Evolutionary conservation across 2,797 vertebrate genomes (phyloP).

Genomic region (Argentina silus): DNA sequence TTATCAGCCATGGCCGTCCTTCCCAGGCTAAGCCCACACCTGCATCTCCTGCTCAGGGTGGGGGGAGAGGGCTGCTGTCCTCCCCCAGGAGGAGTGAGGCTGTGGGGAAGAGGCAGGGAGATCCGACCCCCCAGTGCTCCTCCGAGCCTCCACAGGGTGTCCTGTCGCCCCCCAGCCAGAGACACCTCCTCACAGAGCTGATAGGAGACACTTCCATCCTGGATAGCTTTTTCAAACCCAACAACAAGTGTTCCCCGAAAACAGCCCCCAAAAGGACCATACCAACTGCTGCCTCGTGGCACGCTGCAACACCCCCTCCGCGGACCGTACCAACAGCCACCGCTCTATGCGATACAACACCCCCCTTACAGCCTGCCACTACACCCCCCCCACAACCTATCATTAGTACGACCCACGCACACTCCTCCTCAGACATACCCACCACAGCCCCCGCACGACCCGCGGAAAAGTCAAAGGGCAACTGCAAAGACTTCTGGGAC

Average conservation of each 20-base stretch:
- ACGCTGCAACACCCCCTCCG: not conserved
- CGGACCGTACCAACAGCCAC: not conserved
- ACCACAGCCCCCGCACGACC: conserved; percentile 3
- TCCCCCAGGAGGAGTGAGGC: conserved; percentile 24
- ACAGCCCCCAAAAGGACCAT: not conserved
- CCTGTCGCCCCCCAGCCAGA: conserved; percentile 43
- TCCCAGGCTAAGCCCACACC: conserved; percentile 48
- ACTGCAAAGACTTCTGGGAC: conserved; percentile 93
- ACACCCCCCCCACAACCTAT: not conserved
- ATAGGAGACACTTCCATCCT: conserved; percentile 95
- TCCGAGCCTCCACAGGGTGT: not conserved
- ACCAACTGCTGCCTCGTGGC: not conserved
- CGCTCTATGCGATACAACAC: not conserved
- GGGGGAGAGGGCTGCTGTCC: conserved; percentile 31
- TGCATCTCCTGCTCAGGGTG: conserved; percentile 46
- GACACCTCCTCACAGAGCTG: conserved; percentile 77
- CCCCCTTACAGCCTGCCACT: not conserved
- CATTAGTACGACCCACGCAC: not conserved
- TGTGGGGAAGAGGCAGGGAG: conserved; percentile 24
- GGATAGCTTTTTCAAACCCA: conserved; percentile 83
- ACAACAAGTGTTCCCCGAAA: conserved; percentile 43
- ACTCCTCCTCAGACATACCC: not conserved
- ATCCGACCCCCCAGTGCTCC: conserved; percentile 3
- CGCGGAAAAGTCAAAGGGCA: conserved; percentile 67
- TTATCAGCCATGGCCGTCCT: conserved; percentile 47